phyloP scores from a whole-genome alignment of 2,113 vertebrate genomes.

The Rostratula benghalensis region DNA sequence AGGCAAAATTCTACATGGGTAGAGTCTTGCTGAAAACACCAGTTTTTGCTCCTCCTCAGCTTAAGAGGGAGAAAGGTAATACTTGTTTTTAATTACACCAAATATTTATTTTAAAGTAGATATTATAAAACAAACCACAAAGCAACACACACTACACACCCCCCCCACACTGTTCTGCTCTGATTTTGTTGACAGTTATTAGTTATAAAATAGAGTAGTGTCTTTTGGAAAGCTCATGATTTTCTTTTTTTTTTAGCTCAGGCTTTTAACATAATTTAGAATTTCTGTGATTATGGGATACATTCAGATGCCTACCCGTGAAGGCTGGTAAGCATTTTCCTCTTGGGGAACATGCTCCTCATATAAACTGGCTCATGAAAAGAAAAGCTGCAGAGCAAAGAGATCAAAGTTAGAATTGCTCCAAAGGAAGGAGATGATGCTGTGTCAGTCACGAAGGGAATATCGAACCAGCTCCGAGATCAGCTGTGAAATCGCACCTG shows the following conservation, averaged over 20 bases:
- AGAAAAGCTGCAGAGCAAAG: not conserved
- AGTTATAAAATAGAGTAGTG: accelerated
- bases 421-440: not conserved
- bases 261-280: accelerated
- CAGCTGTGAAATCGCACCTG: not conserved
- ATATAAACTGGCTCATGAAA: not conserved
- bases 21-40: not conserved
- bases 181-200: not conserved
- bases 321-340: accelerated
- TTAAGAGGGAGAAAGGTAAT: accelerated
- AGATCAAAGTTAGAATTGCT: not conserved
- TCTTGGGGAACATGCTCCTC: not conserved
- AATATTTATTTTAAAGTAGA: not conserved
- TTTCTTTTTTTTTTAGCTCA: no score
- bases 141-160: accelerated
- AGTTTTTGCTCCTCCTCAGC: not conserved
- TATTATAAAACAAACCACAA: not conserved
- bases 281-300: not conserved
- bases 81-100: not conserved
- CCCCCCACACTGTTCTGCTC: accelerated
- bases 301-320: accelerated
- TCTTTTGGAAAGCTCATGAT: accelerated
- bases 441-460: not conserved
- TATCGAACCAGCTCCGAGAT: not conserved
- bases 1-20: not conserved